These are phyloP conservation scores for Bergia puertoricense DNA, from an alignment of 92 coral and sea anemone genomes.

Conservation along the genomic window DNA sequence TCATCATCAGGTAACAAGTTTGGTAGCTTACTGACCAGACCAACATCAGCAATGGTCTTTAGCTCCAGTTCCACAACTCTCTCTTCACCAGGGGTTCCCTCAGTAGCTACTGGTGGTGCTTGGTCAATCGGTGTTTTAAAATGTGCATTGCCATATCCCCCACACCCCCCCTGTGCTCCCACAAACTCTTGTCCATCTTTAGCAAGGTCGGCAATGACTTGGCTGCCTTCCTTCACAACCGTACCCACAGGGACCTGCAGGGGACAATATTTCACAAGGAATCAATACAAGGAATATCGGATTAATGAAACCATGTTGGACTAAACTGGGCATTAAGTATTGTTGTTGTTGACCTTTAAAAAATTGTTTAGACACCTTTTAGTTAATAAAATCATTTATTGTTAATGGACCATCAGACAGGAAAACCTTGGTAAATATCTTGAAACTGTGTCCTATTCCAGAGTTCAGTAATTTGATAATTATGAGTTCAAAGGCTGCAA, in stretches of 20 bases:
- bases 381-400: too few relatives aligned
- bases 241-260: slow-evolving; percentile 95
- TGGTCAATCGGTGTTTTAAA: slow-evolving; percentile 85
- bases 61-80: slow-evolving; percentile 85
- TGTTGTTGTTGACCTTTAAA: too few relatives aligned
- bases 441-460: too few relatives aligned
- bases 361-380: too few relatives aligned
- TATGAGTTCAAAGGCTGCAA: too few relatives aligned
- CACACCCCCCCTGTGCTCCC: slow-evolving; percentile 85
- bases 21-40: slow-evolving; percentile 69
- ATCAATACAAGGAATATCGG: neutral
- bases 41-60: slow-evolving; percentile 98
- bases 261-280: neutral
- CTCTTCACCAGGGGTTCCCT: slow-evolving; percentile 93
- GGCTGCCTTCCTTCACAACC: slow-evolving; percentile 64
- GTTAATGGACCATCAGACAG: too few relatives aligned
- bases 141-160: slow-evolving; percentile 91
- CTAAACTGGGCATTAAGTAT: too few relatives aligned
- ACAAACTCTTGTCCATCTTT: slow-evolving; percentile 69
- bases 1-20: neutral
- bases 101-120: slow-evolving; percentile 72
- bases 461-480: too few relatives aligned
- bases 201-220: slow-evolving; percentile 75
- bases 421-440: too few relatives aligned
- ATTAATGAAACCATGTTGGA: too few relatives aligned